These are phyloP conservation scores for Meloe dianella DNA, from an alignment of 2,888 invertebrate genomes.

Conservation along the genomic window DNA sequence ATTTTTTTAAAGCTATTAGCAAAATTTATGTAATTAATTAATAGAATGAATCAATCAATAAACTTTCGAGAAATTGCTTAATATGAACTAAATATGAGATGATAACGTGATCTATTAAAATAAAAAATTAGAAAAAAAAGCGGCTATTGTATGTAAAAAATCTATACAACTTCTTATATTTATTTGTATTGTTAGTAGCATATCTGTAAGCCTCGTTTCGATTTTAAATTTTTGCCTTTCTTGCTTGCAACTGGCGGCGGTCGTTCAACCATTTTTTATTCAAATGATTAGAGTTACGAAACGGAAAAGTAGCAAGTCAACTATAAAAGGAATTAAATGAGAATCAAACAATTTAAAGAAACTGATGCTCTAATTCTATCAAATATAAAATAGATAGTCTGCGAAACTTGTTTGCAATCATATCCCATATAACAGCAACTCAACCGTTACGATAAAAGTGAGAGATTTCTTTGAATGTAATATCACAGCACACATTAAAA, in stretches of 20 bases:
- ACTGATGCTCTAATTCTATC: slow-evolving; percentile 1
- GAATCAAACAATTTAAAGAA: not conserved
- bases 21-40: not conserved
- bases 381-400: not conserved
- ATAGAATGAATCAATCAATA: not conserved
- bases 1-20: not conserved
- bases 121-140: not conserved
- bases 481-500: not conserved
- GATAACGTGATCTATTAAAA: not conserved
- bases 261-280: not conserved
- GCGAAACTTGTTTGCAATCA: not conserved
- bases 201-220: not conserved
- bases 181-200: not conserved
- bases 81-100: not conserved
- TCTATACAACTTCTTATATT: not conserved
- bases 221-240: not conserved
- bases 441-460: not conserved
- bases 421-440: slow-evolving; percentile 1
- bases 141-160: not conserved
- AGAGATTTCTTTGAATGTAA: not conserved
- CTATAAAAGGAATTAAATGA: not conserved
- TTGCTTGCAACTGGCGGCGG: not conserved
- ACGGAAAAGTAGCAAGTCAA: not conserved
- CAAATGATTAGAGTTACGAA: not conserved
- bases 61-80: not conserved